These are phyloP conservation scores for Macrosoma leucophasiata DNA, from an alignment of 2,888 invertebrate genomes.

Conservation along the genomic window DNA sequence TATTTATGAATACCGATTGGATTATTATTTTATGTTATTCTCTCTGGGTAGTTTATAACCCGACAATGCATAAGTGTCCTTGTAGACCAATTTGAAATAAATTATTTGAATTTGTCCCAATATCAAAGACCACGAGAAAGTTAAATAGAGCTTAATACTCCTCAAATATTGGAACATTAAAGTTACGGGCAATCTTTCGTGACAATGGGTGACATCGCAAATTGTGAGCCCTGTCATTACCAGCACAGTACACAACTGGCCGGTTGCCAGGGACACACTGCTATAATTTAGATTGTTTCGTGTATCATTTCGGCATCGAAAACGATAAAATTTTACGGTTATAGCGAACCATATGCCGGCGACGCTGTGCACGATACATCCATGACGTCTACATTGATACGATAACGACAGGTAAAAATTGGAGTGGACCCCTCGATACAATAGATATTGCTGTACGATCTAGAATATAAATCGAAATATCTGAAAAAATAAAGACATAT, in stretches of 20 bases:
- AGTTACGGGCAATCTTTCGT: constrained; percentile 32
- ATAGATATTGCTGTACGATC: too few relatives aligned
- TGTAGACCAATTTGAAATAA: too few relatives aligned
- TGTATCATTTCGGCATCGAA: constrained; percentile 72
- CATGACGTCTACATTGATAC: too few relatives aligned
- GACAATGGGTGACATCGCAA: constrained; percentile 48
- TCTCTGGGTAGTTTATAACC: too few relatives aligned
- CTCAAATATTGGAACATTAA: constrained; percentile 26
- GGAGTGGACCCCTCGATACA: too few relatives aligned
- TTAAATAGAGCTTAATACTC: constrained; percentile 26
- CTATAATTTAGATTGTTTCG: constrained; percentile 72
- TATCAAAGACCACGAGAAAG: constrained; percentile 10
- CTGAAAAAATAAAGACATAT: too few relatives aligned
- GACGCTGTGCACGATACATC: constrained; percentile 10
- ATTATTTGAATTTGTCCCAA: constrained; percentile 5
- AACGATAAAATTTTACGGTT: constrained; percentile 72
- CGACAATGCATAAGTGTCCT: too few relatives aligned
- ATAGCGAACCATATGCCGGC: constrained; percentile 57
- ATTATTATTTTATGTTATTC: too few relatives aligned
- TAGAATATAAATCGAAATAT: too few relatives aligned
- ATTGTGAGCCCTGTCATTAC: constrained; percentile 63
- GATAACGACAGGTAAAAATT: too few relatives aligned
- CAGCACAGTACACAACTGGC: constrained; percentile 50
- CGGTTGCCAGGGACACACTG: constrained; percentile 50
- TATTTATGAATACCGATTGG: too few relatives aligned